Conservation (phyloP, 2,888 invertebrate species). For the Lymantria dispar region DNA sequence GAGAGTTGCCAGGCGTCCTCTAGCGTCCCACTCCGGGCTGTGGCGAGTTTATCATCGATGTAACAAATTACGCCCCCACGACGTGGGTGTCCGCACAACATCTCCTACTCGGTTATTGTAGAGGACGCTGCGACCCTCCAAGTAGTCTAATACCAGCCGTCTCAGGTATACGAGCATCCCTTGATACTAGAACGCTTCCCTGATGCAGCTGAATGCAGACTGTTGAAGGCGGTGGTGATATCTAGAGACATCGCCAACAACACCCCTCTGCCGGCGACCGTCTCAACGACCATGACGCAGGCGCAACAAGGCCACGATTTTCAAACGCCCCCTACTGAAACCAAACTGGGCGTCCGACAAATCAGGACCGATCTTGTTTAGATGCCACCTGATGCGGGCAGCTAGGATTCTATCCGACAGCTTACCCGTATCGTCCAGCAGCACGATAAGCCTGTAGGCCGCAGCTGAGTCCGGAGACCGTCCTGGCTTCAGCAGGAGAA, state of each 20-base stretch:
- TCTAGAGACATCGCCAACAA: constrained; percentile 20
- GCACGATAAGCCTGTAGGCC: too few species aligned
- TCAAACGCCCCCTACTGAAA: constrained; percentile 10
- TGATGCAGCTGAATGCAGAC: constrained; percentile 13
- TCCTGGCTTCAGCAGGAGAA: too few species aligned
- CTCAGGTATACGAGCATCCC: constrained; percentile 14
- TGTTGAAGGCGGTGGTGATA: constrained; percentile 27
- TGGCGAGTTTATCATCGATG: too few species aligned
- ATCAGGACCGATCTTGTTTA: constrained; percentile 7
- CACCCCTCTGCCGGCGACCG: constrained; percentile 9
- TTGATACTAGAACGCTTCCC: constrained; percentile 15
- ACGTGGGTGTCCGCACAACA: too few species aligned
- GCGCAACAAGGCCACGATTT: constrained; percentile 6
- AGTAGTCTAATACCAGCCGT: constrained; percentile 7
- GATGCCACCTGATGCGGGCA: constrained; percentile 6
- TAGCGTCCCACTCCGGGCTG: too few species aligned
- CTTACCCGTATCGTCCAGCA: constrained; percentile 12
- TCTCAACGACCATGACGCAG: constrained; percentile 5
- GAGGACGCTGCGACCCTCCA: neutral
- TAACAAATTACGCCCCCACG: too few species aligned
- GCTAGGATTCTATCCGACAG: constrained; percentile 4
- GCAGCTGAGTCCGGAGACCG: too few species aligned
- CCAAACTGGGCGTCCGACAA: too few species aligned
- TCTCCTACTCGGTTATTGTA: neutral
- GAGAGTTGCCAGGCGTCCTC: too few species aligned